phyloP scores from a whole-genome alignment of 2,113 vertebrate genomes.

The rabbit (Oryctolagus cuniculus) region mOryCun1.1 NC_091443.1:82003501-82004000 shows the following conservation, averaged over 20 bases:
- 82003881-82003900: neutral
- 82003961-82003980: neutral
- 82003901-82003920: neutral
- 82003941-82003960: neutral
- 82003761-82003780: neutral
- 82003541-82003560: too few relatives aligned
- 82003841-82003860: neutral
- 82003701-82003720: neutral
- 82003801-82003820: neutral
- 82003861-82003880: neutral
- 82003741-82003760: conserved; percentile 42
- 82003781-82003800: neutral
- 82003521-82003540: too few relatives aligned
- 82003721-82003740: neutral
- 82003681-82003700: too few relatives aligned
- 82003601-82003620: too few relatives aligned
- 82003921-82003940: conserved; percentile 7
- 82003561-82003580: too few relatives aligned
- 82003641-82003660: too few relatives aligned
- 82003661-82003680: too few relatives aligned
- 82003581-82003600: too few relatives aligned
- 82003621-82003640: too few relatives aligned
- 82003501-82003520: too few relatives aligned
- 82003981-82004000: neutral
- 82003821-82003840: neutral